These are phyloP conservation scores for Poecile atricapillus DNA, from an alignment of 2,113 vertebrate genomes.

Conservation along the genomic window DNA sequence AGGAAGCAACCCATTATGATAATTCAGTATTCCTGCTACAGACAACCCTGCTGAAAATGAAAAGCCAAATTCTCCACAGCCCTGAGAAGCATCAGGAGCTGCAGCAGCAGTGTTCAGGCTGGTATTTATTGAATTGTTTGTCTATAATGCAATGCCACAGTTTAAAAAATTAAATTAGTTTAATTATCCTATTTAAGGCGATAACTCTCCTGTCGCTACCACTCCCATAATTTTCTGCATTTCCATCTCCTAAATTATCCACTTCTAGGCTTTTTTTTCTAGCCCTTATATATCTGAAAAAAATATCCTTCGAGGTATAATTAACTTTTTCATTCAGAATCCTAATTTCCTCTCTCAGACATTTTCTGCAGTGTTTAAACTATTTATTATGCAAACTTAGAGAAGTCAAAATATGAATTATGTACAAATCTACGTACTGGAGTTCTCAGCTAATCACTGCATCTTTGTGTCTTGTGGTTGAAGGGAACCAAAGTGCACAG, in stretches of 20 bases:
- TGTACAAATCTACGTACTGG: slow-evolving; percentile 67
- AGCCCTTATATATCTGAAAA: slow-evolving; percentile 51
- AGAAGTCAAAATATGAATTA: slow-evolving; percentile 79
- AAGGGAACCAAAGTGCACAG: slow-evolving; percentile 56
- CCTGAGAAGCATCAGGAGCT: slow-evolving; percentile 22
- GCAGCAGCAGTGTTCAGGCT: slow-evolving; percentile 31
- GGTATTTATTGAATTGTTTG: slow-evolving; percentile 72
- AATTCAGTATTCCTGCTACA: slow-evolving; percentile 24
- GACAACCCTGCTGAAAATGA: slow-evolving; percentile 27
- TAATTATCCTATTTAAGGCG: slow-evolving; percentile 76
- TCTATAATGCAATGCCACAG: slow-evolving; percentile 64
- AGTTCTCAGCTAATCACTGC: slow-evolving; percentile 70
- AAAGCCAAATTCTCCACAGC: not conserved
- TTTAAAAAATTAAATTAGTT: slow-evolving; percentile 76
- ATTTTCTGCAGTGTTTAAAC: slow-evolving; percentile 77
- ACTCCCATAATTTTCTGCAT: slow-evolving; percentile 69
- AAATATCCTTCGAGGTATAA: slow-evolving; percentile 80
- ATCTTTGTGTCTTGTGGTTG: slow-evolving; percentile 49
- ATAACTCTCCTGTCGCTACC: slow-evolving; percentile 72
- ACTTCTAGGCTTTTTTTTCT: slow-evolving; percentile 64
- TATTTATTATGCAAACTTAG: slow-evolving; percentile 81
- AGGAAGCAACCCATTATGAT: slow-evolving; percentile 29
- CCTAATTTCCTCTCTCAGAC: slow-evolving; percentile 77
- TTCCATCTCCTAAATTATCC: slow-evolving; percentile 74
- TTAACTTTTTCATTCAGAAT: slow-evolving; percentile 82